Conservation (phyloP, 2,888 invertebrate species). For the Atrina japonica region DNA sequence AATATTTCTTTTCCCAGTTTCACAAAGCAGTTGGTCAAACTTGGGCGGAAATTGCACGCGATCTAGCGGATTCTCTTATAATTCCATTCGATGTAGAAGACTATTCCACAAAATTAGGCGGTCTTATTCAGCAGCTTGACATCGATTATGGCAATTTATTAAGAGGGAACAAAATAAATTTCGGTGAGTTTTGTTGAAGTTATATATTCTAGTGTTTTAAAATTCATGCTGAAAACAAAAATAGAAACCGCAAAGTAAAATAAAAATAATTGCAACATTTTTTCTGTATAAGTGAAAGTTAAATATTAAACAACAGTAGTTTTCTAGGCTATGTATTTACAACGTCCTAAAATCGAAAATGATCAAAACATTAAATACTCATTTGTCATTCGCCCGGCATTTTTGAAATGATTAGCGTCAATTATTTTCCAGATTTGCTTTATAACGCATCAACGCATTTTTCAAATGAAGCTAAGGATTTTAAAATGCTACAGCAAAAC, state of each 20-base stretch:
- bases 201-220: background rate
- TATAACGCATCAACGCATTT: slow-evolving; percentile 52
- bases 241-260: background rate
- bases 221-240: background rate
- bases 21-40: slow-evolving; percentile 78
- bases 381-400: background rate
- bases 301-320: no score
- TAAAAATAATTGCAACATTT: background rate
- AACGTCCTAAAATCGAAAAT: no score
- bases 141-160: slow-evolving; percentile 40
- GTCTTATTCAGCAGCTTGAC: slow-evolving; percentile 42
- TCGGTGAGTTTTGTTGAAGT: slow-evolving; percentile 36
- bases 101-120: slow-evolving; percentile 51
- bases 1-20: slow-evolving; percentile 43
- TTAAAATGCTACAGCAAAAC: slow-evolving; percentile 44
- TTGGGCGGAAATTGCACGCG: slow-evolving; percentile 79
- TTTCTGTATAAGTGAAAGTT: no score
- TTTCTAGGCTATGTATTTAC: no score
- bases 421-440: no score
- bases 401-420: no score
- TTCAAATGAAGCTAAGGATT: slow-evolving; percentile 38
- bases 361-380: no score
- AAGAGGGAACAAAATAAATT: slow-evolving; percentile 31
- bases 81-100: slow-evolving; percentile 79
- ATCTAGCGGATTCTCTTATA: slow-evolving; percentile 78